Conservation (phyloP, 2,888 invertebrate genomes). For the Conchocele bisecta region DNA sequence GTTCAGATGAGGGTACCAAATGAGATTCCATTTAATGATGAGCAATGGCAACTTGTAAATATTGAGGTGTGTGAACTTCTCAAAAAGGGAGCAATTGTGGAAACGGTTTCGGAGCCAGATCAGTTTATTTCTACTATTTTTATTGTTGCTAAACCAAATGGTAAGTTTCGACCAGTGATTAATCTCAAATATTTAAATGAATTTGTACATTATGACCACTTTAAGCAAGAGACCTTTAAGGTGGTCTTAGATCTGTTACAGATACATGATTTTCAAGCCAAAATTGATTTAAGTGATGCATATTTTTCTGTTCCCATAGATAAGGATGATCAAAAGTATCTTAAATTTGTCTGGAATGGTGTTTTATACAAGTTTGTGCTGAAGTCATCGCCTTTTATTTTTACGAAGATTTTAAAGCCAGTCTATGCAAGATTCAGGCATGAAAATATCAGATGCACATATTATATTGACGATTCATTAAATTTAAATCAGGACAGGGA, state of each 20-base stretch:
- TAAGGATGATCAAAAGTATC: slow-evolving; percentile 14
- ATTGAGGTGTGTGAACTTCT: background rate
- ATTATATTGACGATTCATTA: too few relatives aligned
- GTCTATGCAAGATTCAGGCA: too few relatives aligned
- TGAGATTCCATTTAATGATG: background rate
- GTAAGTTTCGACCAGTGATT: slow-evolving; percentile 28
- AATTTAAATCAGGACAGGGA: too few relatives aligned
- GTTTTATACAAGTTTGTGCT: slow-evolving; percentile 27
- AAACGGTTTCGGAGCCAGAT: background rate
- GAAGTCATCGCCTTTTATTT: too few relatives aligned
- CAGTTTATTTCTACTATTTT: slow-evolving; percentile 32
- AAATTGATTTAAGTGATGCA: slow-evolving; percentile 12
- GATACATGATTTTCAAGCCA: slow-evolving; percentile 28
- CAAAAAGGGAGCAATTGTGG: background rate
- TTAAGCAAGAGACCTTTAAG: slow-evolving; percentile 19
- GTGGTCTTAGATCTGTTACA: slow-evolving; percentile 15
- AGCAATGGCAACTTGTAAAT: background rate
- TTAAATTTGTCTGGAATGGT: slow-evolving; percentile 20
- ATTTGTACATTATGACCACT: slow-evolving; percentile 36
- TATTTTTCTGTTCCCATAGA: slow-evolving; percentile 11
- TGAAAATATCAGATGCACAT: too few relatives aligned
- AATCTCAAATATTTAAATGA: slow-evolving; percentile 28
- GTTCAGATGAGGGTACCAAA: background rate
- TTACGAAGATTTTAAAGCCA: too few relatives aligned
- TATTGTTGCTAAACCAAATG: slow-evolving; percentile 19